phyloP scores from a whole-genome alignment of 2,113 vertebrate genomes.

The Okapia johnstoni region DNA sequence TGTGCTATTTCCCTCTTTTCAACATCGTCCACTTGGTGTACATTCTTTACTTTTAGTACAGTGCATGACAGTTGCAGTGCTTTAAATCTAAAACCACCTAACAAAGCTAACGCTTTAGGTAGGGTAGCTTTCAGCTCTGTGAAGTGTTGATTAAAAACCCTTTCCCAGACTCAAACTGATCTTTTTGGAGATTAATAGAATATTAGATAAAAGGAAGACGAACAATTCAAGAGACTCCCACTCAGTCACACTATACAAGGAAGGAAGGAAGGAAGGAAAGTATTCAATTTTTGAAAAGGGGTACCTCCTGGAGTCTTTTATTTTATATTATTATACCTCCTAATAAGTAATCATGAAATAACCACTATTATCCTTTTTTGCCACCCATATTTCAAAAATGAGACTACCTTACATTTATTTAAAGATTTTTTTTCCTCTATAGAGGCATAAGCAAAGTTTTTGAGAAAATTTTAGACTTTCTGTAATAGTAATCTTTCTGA shows the following conservation, averaged over 20 bases:
- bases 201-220: constrained; percentile 55
- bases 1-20: constrained; percentile 32
- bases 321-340: constrained; percentile 61
- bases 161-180: constrained; percentile 70
- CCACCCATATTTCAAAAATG: constrained; percentile 62
- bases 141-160: constrained; percentile 48
- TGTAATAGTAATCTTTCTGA: constrained; percentile 37
- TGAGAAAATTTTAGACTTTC: constrained; percentile 35
- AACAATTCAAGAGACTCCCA: constrained; percentile 71
- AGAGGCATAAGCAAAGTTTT: constrained; percentile 42
- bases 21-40: constrained; percentile 24
- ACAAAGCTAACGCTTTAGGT: constrained; percentile 27
- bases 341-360: constrained; percentile 71
- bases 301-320: constrained; percentile 63
- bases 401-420: constrained; percentile 50
- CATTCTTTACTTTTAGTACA: not conserved
- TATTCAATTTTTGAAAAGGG: constrained; percentile 65
- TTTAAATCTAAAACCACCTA: constrained; percentile 63
- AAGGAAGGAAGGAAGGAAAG: constrained; percentile 63
- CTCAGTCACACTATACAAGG: constrained; percentile 64
- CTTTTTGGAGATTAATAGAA: constrained; percentile 72
- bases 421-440: constrained; percentile 14
- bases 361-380: not conserved
- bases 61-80: constrained; percentile 34
- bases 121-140: constrained; percentile 59